These are phyloP conservation scores for Muschampia plurimacula DNA, from an alignment of 2,888 invertebrate genomes.

Conservation along the genomic window DNA sequence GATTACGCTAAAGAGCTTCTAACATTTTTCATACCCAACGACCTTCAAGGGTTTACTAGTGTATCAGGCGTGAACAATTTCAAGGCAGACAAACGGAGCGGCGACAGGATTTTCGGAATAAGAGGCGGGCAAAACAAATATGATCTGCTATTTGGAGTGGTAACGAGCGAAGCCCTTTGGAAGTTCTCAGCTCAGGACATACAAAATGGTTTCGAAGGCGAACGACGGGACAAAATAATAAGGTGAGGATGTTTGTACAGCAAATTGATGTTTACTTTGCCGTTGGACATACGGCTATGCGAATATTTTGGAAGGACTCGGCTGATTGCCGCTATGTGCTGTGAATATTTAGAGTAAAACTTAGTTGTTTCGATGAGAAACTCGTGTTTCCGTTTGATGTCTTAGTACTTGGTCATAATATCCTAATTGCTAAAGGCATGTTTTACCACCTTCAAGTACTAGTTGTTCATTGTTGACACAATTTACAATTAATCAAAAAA, in stretches of 20 bases:
- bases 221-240: slow-evolving; percentile 94
- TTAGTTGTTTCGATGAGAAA: slow-evolving; percentile 9
- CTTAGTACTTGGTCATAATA: background rate
- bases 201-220: slow-evolving; percentile 95
- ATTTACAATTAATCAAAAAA: no score
- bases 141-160: slow-evolving; percentile 96
- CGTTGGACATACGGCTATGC: slow-evolving; percentile 33
- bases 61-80: slow-evolving; percentile 85
- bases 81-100: slow-evolving; percentile 87
- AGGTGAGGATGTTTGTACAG: slow-evolving; percentile 81
- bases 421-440: no score
- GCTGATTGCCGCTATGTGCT: slow-evolving; percentile 26
- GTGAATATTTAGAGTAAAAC: slow-evolving; percentile 17
- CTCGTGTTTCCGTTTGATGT: background rate
- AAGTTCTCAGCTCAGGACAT: slow-evolving; percentile 95
- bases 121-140: slow-evolving; percentile 88
- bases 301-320: slow-evolving; percentile 36
- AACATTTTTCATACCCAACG: slow-evolving; percentile 89
- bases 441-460: no score
- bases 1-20: slow-evolving; percentile 93
- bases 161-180: slow-evolving; percentile 96
- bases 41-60: slow-evolving; percentile 87
- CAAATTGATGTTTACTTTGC: slow-evolving; percentile 68
- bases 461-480: no score
- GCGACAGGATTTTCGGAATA: slow-evolving; percentile 86